Percentiles rank a stretch among this genome's conserved stretches.
phyloP scores from a whole-genome alignment of 1,140 invertebrate species.

The Aphis craccivora region DNA sequence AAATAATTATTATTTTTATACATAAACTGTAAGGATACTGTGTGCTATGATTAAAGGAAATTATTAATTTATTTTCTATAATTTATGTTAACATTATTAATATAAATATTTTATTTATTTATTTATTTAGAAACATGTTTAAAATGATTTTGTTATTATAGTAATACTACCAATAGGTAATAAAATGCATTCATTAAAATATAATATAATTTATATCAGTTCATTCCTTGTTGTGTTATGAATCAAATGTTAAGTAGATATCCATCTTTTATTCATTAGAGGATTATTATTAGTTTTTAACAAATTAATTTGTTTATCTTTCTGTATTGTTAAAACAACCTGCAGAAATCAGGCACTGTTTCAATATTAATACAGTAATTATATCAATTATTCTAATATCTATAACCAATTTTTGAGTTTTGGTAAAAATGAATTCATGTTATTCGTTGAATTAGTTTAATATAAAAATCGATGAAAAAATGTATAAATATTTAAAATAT shows the following conservation, averaged over 20 bases:
- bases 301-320: background rate
- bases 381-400: background rate
- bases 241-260: background rate
- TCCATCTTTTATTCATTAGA: background rate
- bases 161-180: background rate
- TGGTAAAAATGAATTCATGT: background rate
- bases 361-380: background rate
- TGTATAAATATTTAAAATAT: background rate
- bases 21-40: background rate
- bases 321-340: background rate
- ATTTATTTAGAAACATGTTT: background rate
- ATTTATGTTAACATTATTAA: too few species aligned
- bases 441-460: background rate
- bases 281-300: background rate
- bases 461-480: background rate
- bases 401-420: background rate
- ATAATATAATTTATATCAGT: background rate
- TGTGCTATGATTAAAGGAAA: background rate
- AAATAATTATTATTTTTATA: background rate
- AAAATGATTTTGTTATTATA: background rate
- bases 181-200: background rate
- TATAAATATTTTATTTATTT: too few species aligned
- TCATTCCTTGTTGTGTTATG: background rate
- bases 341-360: background rate
- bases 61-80: background rate